Evolutionary conservation across 2,113 vertebrate genomes (phyloP).

Genomic region (Microcebus lehilahytsara): DNA sequence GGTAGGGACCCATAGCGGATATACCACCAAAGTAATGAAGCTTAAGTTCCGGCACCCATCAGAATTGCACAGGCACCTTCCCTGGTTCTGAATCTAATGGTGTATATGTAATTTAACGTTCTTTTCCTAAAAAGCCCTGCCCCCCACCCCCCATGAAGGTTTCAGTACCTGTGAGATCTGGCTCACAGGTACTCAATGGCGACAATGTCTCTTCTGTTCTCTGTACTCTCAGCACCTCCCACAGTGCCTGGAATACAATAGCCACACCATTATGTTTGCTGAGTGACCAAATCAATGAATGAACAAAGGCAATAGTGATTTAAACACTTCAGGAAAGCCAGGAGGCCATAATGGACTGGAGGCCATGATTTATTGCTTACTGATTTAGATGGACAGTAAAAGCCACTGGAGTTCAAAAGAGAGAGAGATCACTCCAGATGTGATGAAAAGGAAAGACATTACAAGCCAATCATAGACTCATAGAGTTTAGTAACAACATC

Average conservation of each 20-base stretch:
- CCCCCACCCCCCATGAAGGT: too few species aligned
- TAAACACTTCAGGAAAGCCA: neutral
- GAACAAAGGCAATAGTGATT: neutral
- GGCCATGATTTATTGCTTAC: neutral
- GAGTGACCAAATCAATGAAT: neutral
- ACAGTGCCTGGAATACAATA: neutral
- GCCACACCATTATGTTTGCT: neutral
- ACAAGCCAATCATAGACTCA: neutral
- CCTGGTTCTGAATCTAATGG: neutral
- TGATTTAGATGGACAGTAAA: neutral
- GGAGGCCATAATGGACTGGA: neutral
- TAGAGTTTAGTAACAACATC: neutral
- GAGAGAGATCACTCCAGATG: neutral
- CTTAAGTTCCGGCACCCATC: neutral
- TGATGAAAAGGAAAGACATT: neutral
- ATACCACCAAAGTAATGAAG: neutral
- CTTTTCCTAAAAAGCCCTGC: neutral
- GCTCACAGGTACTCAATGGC: neutral
- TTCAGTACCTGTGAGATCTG: neutral
- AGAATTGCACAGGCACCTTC: neutral
- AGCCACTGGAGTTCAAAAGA: neutral
- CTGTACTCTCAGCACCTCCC: neutral
- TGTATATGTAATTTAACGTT: neutral
- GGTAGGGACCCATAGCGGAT: too few species aligned
- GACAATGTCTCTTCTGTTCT: neutral